A percentile compares a stretch with the other conserved stretches of the same genome.
phyloP scores from a whole-genome alignment of 2,113 vertebrate species.

The Elaphurus davidianus region DNA sequence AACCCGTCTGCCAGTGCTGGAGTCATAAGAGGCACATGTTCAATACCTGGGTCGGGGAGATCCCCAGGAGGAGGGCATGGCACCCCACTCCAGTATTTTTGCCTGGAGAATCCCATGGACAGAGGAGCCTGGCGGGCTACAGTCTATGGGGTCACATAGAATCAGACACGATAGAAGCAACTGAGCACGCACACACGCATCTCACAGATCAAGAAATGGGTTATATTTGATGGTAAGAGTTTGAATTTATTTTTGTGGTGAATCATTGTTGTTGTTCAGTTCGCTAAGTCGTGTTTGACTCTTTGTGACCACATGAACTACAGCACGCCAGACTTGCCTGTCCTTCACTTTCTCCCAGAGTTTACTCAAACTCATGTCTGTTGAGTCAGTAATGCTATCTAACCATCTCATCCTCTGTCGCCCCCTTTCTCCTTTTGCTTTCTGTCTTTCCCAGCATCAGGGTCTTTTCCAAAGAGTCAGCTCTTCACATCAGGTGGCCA shows the following conservation, averaged over 20 bases:
- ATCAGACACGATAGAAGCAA: background rate
- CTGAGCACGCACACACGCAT: rapidly evolving
- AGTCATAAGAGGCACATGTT: background rate
- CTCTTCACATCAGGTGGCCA: background rate
- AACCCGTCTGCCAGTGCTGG: background rate
- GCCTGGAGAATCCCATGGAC: background rate
- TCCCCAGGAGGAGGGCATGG: background rate
- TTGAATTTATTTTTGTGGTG: constrained; percentile 8
- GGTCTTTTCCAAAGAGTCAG: background rate
- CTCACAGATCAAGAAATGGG: background rate
- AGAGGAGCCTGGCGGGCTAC: background rate
- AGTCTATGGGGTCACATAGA: background rate
- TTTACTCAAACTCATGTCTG: background rate
- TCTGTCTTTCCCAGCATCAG: background rate
- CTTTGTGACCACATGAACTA: background rate
- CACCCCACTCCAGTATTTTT: background rate
- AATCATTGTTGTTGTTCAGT: background rate
- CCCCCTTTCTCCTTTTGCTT: background rate
- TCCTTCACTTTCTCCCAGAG: background rate
- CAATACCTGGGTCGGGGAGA: background rate
- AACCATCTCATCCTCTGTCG: background rate
- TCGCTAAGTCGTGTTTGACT: background rate
- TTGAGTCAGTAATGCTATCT: background rate
- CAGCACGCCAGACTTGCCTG: background rate
- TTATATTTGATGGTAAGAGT: background rate